These are phyloP conservation scores for Hycleus cichorii DNA, from an alignment of 1,140 invertebrate genomes.

Conservation along the genomic window DNA sequence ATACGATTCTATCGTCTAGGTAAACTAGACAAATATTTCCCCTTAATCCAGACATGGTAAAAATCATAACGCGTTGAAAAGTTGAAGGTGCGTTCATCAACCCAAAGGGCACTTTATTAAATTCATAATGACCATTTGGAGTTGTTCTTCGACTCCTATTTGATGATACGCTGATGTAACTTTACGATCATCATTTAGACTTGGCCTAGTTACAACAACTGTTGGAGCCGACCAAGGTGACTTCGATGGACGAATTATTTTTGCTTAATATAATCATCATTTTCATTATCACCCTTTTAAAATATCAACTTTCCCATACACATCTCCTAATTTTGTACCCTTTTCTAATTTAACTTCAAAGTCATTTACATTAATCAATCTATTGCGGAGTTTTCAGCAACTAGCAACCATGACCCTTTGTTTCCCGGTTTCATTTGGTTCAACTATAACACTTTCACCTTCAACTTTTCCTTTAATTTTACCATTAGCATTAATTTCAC, in stretches of 20 bases:
- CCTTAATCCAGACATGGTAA: conserved; percentile 10
- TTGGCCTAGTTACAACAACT: conserved; percentile 41
- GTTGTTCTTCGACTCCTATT: conserved; percentile 7
- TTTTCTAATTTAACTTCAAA: too few relatives aligned
- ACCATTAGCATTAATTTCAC: too few relatives aligned
- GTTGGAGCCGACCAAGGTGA: conserved; percentile 41
- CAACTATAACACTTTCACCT: too few relatives aligned
- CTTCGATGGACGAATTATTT: conserved; percentile 28
- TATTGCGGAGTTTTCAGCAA: too few relatives aligned
- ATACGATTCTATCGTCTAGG: conserved; percentile 35
- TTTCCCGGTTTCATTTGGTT: too few relatives aligned
- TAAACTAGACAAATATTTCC: conserved; percentile 29
- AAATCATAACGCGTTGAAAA: conserved; percentile 32
- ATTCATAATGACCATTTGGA: conserved; percentile 11
- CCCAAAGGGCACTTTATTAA: conserved; percentile 21
- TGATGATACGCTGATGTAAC: conserved; percentile 17
- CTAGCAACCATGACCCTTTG: too few relatives aligned
- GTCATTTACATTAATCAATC: too few relatives aligned
- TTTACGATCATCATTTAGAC: background rate
- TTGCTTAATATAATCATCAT: too few relatives aligned
- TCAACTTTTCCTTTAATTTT: too few relatives aligned
- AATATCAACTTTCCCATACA: too few relatives aligned
- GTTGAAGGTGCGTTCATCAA: conserved; percentile 14
- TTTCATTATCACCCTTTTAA: too few relatives aligned
- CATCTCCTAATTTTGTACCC: too few relatives aligned